phyloP scores from a whole-genome alignment of 2,113 vertebrate species.

The Sinocyclocheilus maitianheensis region DNA sequence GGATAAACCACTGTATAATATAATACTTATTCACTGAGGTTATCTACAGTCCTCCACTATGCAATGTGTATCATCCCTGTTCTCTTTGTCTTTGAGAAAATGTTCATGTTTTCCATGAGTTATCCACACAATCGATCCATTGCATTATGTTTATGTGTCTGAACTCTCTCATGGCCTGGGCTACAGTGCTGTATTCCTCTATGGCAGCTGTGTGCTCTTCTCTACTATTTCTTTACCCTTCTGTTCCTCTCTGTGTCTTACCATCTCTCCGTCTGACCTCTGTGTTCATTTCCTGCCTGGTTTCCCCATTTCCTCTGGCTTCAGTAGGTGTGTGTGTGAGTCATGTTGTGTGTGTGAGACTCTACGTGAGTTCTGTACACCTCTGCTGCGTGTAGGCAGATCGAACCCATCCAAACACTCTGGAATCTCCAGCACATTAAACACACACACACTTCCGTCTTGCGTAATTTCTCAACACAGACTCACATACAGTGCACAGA shows the following conservation, averaged over 20 bases:
- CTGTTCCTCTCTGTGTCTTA: not conserved
- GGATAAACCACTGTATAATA: too few relatives aligned
- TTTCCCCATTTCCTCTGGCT: not conserved
- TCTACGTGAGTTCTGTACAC: conserved; percentile 4
- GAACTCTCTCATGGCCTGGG: not conserved
- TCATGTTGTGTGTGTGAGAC: conserved; percentile 26
- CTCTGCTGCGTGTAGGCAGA: conserved; percentile 29
- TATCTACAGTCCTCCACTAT: too few relatives aligned
- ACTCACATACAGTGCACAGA: not conserved
- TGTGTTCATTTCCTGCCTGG: not conserved
- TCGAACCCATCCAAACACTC: conserved; percentile 17
- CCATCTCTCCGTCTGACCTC: not conserved
- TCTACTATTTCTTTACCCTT: not conserved
- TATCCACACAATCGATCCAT: not conserved
- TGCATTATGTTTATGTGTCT: not conserved
- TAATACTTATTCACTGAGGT: too few relatives aligned
- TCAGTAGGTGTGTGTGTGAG: not conserved
- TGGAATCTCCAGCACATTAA: not conserved
- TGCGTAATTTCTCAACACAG: not conserved
- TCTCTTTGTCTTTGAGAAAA: not conserved
- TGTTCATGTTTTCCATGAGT: not conserved
- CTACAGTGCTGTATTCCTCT: conserved; percentile 14
- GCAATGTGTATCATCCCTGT: too few relatives aligned
- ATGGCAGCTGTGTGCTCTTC: not conserved
- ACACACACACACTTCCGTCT: not conserved